These are phyloP conservation scores for Lepidurus apus DNA, from an alignment of 1,140 invertebrate genomes.

Conservation along the genomic window DNA sequence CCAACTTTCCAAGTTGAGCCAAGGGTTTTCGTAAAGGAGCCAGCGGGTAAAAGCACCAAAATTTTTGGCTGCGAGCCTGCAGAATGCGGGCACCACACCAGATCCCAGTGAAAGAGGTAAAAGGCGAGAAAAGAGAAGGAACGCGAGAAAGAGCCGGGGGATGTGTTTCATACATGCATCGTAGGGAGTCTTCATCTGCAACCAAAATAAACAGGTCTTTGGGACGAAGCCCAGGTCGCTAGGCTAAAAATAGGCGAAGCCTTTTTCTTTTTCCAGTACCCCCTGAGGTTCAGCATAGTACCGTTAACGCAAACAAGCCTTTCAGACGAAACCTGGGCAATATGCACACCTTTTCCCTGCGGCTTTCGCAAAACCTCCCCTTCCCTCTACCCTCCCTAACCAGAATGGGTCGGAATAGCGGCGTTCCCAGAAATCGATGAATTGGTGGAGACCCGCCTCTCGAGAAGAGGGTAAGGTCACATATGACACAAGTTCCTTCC, in stretches of 20 bases:
- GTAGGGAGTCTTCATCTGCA: not conserved
- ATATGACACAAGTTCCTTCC: not conserved
- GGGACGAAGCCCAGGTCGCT: not conserved
- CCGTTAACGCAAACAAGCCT: constrained; percentile 7
- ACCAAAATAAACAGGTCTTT: constrained; percentile 16
- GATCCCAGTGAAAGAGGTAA: not conserved
- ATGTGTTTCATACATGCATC: not conserved
- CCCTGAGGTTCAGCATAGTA: not conserved
- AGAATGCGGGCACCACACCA: not conserved
- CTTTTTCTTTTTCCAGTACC: not conserved
- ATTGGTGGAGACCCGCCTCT: not conserved
- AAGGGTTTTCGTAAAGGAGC: not conserved
- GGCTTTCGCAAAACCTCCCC: not conserved
- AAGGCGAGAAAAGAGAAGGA: not conserved
- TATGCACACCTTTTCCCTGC: not conserved
- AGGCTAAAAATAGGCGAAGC: not conserved
- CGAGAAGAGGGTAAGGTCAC: not conserved
- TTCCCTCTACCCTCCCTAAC: not conserved
- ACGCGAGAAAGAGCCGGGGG: not conserved
- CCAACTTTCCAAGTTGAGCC: not conserved
- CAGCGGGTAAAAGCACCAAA: not conserved
- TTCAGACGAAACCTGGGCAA: not conserved
- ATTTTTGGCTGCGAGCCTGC: not conserved
- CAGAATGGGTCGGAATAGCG: not conserved
- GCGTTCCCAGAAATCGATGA: constrained; percentile 3